Conservation (phyloP, 2,113 vertebrate species). For the Nothocercus julius region DNA sequence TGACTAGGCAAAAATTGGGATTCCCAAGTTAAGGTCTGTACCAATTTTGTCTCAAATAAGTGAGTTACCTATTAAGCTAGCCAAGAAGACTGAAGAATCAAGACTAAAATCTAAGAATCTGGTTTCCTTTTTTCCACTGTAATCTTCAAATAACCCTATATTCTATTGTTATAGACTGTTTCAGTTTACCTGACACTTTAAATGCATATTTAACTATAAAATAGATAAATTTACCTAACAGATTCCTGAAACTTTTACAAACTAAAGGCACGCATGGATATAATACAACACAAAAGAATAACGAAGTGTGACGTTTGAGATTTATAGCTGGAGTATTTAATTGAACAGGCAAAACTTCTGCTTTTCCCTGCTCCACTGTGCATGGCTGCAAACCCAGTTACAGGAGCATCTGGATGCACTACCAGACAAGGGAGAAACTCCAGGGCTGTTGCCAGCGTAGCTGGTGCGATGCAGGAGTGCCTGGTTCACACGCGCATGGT, state of each 20-base stretch:
- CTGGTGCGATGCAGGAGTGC: neutral
- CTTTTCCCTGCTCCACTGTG: rapidly evolving
- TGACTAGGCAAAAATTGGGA: neutral
- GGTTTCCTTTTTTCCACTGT: neutral
- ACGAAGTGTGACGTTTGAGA: neutral
- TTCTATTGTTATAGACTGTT: neutral
- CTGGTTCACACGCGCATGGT: neutral
- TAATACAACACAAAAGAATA: neutral
- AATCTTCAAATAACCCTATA: neutral
- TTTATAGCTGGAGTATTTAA: conserved; percentile 32
- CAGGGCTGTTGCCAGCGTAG: neutral
- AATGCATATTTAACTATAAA: neutral
- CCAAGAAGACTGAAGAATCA: neutral
- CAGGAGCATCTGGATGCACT: neutral
- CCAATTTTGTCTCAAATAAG: neutral
- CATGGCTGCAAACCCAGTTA: neutral
- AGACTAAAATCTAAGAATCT: neutral
- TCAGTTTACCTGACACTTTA: neutral
- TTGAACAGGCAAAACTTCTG: neutral
- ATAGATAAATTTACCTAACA: neutral
- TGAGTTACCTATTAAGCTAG: neutral
- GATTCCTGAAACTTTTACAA: neutral
- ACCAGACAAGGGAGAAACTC: neutral
- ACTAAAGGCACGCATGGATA: neutral
- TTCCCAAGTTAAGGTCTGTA: neutral